phyloP scores from a whole-genome alignment of 2,113 vertebrate species.

The Burhinus bistriatus region DNA sequence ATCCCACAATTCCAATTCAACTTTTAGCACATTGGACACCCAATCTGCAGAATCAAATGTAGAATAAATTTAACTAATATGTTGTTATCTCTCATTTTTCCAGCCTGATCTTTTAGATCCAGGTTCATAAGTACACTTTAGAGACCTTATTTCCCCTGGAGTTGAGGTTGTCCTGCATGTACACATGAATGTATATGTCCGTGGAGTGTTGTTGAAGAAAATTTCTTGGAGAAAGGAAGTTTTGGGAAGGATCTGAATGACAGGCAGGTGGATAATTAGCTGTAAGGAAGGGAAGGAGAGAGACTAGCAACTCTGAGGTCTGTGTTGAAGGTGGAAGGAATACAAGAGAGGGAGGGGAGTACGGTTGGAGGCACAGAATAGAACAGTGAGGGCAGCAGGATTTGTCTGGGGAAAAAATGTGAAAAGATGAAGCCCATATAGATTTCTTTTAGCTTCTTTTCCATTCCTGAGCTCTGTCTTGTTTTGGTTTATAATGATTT shows the following conservation, averaged over 20 bases:
- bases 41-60: neutral
- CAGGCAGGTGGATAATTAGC: neutral
- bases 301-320: neutral
- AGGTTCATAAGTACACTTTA: neutral
- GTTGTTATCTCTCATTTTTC: neutral
- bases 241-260: neutral
- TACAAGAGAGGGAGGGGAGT: neutral
- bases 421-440: neutral
- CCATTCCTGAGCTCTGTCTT: constrained; percentile 35
- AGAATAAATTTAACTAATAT: neutral
- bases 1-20: neutral
- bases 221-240: neutral
- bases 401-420: neutral
- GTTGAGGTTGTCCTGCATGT: neutral
- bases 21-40: neutral
- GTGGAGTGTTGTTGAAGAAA: neutral
- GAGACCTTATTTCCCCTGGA: neutral
- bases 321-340: neutral
- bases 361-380: neutral
- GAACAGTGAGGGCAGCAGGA: neutral
- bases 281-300: neutral
- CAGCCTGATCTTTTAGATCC: neutral
- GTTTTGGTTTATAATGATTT: constrained; percentile 59
- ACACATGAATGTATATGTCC: neutral
- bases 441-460: constrained; percentile 37